Evolutionary conservation across 2,888 invertebrate genomes (phyloP), one percentile per base, ranked within the genome.

Genomic region (Synergus umbraculus): DNA sequence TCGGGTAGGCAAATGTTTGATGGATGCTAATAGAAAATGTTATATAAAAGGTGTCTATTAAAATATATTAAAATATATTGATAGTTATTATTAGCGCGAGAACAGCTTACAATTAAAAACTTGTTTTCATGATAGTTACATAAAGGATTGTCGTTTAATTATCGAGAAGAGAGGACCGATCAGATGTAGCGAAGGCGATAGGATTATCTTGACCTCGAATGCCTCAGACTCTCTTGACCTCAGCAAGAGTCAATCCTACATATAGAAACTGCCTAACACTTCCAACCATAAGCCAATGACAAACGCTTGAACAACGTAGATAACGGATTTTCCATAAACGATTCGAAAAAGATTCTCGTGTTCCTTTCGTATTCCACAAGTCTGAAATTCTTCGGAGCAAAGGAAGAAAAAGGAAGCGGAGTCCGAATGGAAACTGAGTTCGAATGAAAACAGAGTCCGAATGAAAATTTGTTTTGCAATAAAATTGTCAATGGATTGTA

Each of bases 291-390:
- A n/a, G 18, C 29, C 46, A 69, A 54, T 54, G 73, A 73, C 54
- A 73, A 73, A 58, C 54, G 49, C 49, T 54, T 73, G 37, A 73
- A 15, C n/a, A 73, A 73, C 54, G 73, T n/a, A 73, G 73, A 73
- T 73, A 73, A 73, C 73, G 73, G 73, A 49, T 73, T 73, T 73
- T 73, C 73, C 73, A 73, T 73, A 49, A 41, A 58, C 29, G 73
- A 49, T 54, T 37, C n/a, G 49, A 54, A 73, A 73, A 73, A 37
- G 37, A n/a, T 37, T 41, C 54, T 73, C 54, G 29, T 5, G 10
- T 54, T 41, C 37, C 54, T 41, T 41, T 54, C 18, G 18, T 66
- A 43, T 44, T 44, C 12, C 12, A 49, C n/a, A 54, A 73, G 49
- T 0, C 37, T 54, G 54, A 54, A 73, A 49, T 49, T 54, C 73